Conservation (phyloP, 1,140 invertebrate species). For the Druon quercuslanigerum region DNA sequence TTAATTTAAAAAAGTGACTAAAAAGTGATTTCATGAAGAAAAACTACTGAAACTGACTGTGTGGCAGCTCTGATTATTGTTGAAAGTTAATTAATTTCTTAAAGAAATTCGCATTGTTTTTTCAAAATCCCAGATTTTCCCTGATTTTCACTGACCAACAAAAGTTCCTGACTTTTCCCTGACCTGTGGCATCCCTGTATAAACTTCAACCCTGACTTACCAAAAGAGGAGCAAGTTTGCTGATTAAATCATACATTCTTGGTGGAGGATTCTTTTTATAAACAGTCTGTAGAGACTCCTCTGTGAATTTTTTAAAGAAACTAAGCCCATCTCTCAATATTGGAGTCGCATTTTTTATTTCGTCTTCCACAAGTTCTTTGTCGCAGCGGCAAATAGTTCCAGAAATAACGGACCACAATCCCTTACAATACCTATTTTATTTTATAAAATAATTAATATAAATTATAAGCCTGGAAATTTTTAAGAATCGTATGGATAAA, state of each 20-base stretch:
- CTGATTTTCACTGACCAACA: too few relatives aligned
- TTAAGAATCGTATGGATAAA: slow-evolving; percentile 9
- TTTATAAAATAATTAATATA: slow-evolving; percentile 13
- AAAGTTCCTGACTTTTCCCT: too few relatives aligned
- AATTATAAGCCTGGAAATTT: neutral
- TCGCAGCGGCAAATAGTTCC: slow-evolving; percentile 71
- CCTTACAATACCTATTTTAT: slow-evolving; percentile 67
- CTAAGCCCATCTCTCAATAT: slow-evolving; percentile 66
- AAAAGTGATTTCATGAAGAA: too few relatives aligned
- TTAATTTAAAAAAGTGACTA: too few relatives aligned
- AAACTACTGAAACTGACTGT: too few relatives aligned
- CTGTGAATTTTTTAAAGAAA: slow-evolving; percentile 67
- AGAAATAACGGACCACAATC: slow-evolving; percentile 72
- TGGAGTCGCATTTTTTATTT: slow-evolving; percentile 69
- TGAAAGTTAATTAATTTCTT: too few relatives aligned
- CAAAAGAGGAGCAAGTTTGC: slow-evolving; percentile 69
- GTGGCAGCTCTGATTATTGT: too few relatives aligned
- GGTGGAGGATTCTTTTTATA: slow-evolving; percentile 65
- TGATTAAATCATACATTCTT: slow-evolving; percentile 69
- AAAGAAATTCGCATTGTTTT: too few relatives aligned
- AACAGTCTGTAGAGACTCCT: slow-evolving; percentile 65
- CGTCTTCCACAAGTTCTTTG: slow-evolving; percentile 69
- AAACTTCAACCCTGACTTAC: slow-evolving; percentile 51
- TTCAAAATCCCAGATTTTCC: too few relatives aligned
- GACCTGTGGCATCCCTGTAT: too few relatives aligned